Percentiles rank a stretch among this genome's conserved stretches.
phyloP scores from a whole-genome alignment of 2,888 invertebrate species.

The Apamea sordens region DNA sequence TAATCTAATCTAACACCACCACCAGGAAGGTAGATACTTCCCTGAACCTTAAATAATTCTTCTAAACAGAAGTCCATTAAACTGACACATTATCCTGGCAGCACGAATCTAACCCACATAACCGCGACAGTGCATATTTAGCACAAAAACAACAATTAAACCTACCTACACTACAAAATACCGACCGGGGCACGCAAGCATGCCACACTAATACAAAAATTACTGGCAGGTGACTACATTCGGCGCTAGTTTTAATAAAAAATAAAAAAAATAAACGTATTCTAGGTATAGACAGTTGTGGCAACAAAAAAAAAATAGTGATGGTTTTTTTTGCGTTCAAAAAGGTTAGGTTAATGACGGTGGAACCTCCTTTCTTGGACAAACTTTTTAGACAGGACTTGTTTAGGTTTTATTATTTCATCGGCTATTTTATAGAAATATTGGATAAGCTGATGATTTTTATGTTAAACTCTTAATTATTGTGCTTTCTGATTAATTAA shows the following conservation, averaged over 20 bases:
- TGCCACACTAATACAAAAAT: slow-evolving; percentile 51
- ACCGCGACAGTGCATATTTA: slow-evolving; percentile 48
- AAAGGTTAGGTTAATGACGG: slow-evolving; percentile 8
- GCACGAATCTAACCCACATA: slow-evolving; percentile 29
- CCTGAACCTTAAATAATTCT: not conserved
- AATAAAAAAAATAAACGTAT: slow-evolving; percentile 27
- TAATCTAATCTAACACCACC: no score
- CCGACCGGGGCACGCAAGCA: slow-evolving; percentile 55
- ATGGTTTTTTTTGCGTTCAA: not conserved
- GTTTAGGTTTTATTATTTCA: not conserved
- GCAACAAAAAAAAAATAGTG: not conserved
- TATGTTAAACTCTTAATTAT: not conserved
- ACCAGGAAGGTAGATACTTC: no score
- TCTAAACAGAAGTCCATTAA: not conserved
- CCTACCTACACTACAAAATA: slow-evolving; percentile 34
- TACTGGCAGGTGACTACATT: slow-evolving; percentile 57
- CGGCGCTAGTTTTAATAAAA: slow-evolving; percentile 39
- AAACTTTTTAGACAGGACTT: not conserved
- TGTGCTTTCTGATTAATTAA: not conserved
- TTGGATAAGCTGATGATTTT: not conserved
- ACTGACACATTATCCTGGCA: slow-evolving; percentile 14
- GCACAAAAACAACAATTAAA: slow-evolving; percentile 55
- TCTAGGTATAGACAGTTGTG: slow-evolving; percentile 6
- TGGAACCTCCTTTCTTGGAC: slow-evolving; percentile 3
- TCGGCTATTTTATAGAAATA: not conserved